Conservation (phyloP, 1,140 invertebrate genomes). For the Leptoteleia sp. region DNA sequence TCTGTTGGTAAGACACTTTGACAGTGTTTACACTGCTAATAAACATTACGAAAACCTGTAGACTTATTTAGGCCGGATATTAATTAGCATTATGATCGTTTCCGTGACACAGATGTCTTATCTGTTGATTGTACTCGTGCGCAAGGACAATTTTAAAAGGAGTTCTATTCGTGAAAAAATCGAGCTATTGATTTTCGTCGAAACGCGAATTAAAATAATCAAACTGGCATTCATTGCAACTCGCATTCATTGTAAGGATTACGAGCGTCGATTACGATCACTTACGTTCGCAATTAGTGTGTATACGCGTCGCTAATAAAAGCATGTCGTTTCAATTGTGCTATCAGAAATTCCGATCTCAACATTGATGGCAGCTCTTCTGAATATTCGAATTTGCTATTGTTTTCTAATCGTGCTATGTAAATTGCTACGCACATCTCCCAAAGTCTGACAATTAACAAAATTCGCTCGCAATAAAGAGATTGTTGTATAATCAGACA, state of each 20-base stretch:
- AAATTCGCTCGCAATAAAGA: too few species aligned
- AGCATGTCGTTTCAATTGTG: background rate
- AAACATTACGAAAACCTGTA: conserved; percentile 15
- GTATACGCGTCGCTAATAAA: background rate
- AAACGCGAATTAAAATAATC: too few species aligned
- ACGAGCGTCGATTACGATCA: background rate
- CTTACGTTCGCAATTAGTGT: background rate
- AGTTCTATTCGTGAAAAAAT: conserved; percentile 11
- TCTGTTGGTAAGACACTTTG: too few species aligned
- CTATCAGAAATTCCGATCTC: background rate
- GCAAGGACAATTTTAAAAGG: conserved; percentile 38
- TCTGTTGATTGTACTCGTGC: conserved; percentile 16
- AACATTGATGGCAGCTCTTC: background rate
- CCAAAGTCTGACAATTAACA: too few species aligned
- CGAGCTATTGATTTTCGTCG: too few species aligned
- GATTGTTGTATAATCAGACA: too few species aligned
- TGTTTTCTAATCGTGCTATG: too few species aligned
- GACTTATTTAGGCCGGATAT: conserved; percentile 33
- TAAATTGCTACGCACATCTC: too few species aligned
- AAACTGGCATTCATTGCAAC: too few species aligned
- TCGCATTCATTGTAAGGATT: too few species aligned
- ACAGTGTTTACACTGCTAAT: too few species aligned
- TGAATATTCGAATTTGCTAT: too few species aligned
- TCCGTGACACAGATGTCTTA: conserved; percentile 48
- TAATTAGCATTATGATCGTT: conserved; percentile 46